Evolutionary conservation across 2,888 invertebrate species (phyloP).

Genomic region (Thelaira solivaga): DNA sequence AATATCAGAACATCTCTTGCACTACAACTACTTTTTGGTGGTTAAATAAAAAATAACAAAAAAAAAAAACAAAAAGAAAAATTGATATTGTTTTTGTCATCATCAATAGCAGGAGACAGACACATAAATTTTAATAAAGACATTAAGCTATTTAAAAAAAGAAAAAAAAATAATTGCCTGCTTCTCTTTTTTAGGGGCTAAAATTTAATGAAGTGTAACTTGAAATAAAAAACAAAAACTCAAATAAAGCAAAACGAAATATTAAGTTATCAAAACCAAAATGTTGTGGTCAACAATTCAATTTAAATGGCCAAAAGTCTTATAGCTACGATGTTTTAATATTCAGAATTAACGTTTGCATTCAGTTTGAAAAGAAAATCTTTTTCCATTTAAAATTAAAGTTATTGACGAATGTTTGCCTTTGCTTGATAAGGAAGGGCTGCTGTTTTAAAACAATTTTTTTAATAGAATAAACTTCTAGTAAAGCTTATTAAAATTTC

Average conservation of each 20-base stretch:
- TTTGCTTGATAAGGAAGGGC: no score
- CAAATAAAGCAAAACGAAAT: constrained; percentile 5
- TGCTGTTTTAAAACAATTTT: no score
- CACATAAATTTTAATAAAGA: constrained; percentile 60
- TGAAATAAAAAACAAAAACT: constrained; percentile 7
- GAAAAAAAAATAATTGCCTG: background rate
- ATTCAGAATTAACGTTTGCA: no score
- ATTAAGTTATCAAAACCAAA: constrained; percentile 27
- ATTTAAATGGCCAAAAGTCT: background rate
- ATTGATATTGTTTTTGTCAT: constrained; percentile 48
- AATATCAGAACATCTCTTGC: background rate
- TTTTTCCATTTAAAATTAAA: no score
- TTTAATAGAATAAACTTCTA: no score
- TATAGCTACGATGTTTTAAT: no score
- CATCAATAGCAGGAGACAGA: constrained; percentile 55
- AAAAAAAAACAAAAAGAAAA: background rate
- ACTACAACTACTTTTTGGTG: constrained; percentile 41
- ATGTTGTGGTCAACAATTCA: constrained; percentile 30
- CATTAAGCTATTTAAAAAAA: constrained; percentile 25
- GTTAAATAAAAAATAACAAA: background rate
- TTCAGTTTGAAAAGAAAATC: no score
- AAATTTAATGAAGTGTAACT: constrained; percentile 50
- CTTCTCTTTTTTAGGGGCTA: background rate
- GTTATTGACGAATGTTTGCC: no score
- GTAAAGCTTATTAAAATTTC: no score